Evolutionary conservation across 2,888 invertebrate genomes (phyloP), one percentile per base, ranked within the genome.

Genomic region (Miltochrista miniata): DNA sequence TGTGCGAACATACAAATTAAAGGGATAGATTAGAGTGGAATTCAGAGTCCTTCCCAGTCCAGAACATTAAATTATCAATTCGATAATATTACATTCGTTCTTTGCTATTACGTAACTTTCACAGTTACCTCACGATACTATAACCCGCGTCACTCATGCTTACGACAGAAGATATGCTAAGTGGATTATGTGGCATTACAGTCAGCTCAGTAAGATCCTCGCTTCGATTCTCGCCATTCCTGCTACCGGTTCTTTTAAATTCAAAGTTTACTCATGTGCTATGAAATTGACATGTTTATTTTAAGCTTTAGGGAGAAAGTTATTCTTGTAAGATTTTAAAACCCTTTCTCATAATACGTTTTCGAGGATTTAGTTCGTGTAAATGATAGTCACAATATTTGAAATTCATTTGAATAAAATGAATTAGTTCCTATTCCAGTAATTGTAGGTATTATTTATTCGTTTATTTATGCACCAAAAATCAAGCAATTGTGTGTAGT

Each of bases 81-180:
- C 31, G 8, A 31, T 31, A 31, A 8, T 8, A 9, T 31, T 31
- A 57, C 48, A 54, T 46, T 18, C 45, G 52, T 55, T 48, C 43
- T 40, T 54, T 13, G 33, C 13, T 38, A 35, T 61, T 54, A 56
- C 61, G 56, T 46, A 55, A 64, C 43, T 58, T 61, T 54, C 56
- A 57, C 59, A 34, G 57, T 56, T 50, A 51, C 57, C 46, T 56
- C 52, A 60, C 57, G 59, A 43, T 55, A 48, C 70, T 75, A 79
- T 85, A 86, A 86, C 83, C 83, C 79, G 65, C 76, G 84, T 84
- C 87, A 85, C 79, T 87, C 86, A 86, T 82, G 81, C 87, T 87
- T 84, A 85, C 76, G 74, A 59, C 70, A 67, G 76, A 78, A 83
- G 78, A 78, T 78, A 75, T 66, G 60, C 74, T 86, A 86, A 87